Conservation (phyloP, 2,888 invertebrate genomes). For the Thymelicus acteon region DNA sequence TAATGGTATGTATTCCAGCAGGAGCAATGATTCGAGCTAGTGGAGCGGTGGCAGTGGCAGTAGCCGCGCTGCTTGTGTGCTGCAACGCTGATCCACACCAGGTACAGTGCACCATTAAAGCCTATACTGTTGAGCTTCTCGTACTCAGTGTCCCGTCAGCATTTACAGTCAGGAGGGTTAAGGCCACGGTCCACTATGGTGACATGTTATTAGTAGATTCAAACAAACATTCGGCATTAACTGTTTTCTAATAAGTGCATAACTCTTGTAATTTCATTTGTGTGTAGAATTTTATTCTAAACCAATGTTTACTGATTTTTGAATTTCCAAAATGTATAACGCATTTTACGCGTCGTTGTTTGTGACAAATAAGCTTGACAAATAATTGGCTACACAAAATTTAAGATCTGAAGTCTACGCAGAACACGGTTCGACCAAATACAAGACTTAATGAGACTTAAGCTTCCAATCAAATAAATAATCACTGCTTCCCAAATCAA, state of each 20-base stretch:
- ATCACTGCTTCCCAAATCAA: slow-evolving; percentile 53
- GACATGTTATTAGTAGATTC: too few species aligned
- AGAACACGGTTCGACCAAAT: slow-evolving; percentile 44
- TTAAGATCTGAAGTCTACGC: slow-evolving; percentile 46
- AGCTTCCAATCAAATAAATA: slow-evolving; percentile 65
- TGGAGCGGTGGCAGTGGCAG: slow-evolving; percentile 63
- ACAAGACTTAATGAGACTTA: slow-evolving; percentile 58
- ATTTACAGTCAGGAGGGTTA: too few species aligned
- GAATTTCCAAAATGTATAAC: too few species aligned
- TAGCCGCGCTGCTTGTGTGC: slow-evolving; percentile 67
- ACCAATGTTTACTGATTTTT: too few species aligned
- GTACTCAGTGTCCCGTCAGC: too few species aligned
- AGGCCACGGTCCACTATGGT: too few species aligned
- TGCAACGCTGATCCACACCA: slow-evolving; percentile 72
- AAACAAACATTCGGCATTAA: too few species aligned
- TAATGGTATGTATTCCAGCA: slow-evolving; percentile 38
- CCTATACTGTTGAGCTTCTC: too few species aligned
- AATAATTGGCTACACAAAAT: slow-evolving; percentile 49
- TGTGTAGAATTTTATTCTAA: too few species aligned
- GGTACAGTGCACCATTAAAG: slow-evolving; percentile 50
- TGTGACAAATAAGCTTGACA: not conserved
- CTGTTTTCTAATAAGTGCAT: too few species aligned
- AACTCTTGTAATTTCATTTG: too few species aligned
- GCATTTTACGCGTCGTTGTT: slow-evolving; percentile 5
- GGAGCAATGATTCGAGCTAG: slow-evolving; percentile 64